Conservation (phyloP, 1,140 invertebrate genomes). For the Asbolus verrucosus region DNA sequence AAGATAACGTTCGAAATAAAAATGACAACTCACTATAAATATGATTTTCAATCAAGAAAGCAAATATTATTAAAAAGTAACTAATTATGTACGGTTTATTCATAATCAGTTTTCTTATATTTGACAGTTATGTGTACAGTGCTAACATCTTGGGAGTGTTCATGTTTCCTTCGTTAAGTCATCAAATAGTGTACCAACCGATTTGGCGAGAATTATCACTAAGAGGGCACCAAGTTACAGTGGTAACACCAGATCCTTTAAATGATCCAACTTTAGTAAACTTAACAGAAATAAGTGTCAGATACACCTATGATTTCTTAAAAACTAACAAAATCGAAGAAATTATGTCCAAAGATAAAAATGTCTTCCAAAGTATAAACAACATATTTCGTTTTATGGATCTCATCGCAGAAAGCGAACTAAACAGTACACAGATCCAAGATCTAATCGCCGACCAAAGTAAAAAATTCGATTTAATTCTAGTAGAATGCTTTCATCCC, state of each 20-base stretch:
- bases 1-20: no score
- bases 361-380: not conserved
- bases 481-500: conserved; percentile 57
- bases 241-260: conserved; percentile 49
- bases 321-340: not conserved
- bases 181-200: conserved; percentile 67
- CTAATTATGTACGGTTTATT: no score
- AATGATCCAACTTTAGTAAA: conserved; percentile 46
- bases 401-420: conserved; percentile 62
- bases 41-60: no score
- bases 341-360: conserved; percentile 10
- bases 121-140: conserved; percentile 16
- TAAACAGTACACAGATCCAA: conserved; percentile 62
- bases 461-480: conserved; percentile 58
- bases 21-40: no score
- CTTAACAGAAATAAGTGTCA: conserved; percentile 48
- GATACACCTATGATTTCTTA: conserved; percentile 25
- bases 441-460: conserved; percentile 54
- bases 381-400: conserved; percentile 2
- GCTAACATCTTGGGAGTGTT: conserved; percentile 67
- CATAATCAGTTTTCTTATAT: no score
- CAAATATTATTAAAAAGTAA: no score
- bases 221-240: conserved; percentile 46
- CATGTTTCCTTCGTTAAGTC: conserved; percentile 67
- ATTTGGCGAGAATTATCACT: conserved; percentile 54